Conservation (phyloP, 2,113 vertebrate genomes). For the Psettodes erumei region DNA sequence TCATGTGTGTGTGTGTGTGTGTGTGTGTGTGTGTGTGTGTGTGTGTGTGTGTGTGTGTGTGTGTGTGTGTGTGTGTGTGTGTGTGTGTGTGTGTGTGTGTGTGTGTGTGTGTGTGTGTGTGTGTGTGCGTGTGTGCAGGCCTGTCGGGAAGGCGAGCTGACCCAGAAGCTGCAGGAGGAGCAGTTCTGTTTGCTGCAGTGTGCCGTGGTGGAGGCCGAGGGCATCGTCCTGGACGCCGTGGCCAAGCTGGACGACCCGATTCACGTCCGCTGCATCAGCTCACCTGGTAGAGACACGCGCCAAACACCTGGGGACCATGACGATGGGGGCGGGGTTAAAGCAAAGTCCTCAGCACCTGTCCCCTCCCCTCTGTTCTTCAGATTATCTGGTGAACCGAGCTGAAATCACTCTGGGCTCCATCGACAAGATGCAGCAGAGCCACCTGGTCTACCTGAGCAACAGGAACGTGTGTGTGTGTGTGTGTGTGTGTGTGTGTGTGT, state of each 20-base stretch:
- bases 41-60: no score
- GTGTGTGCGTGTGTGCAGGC: slow-evolving; percentile 50
- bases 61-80: background rate
- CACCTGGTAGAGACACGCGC: no score
- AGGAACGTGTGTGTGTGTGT: slow-evolving; percentile 30
- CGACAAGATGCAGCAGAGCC: slow-evolving; percentile 85
- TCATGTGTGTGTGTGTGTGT: no score
- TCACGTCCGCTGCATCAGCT: slow-evolving; percentile 87
- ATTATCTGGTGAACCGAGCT: slow-evolving; percentile 90
- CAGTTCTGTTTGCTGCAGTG: slow-evolving; percentile 85
- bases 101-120: background rate
- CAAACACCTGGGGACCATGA: no score
- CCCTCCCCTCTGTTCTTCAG: slow-evolving; percentile 76
- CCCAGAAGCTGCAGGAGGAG: slow-evolving; percentile 79
- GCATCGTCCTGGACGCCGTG: slow-evolving; percentile 88
- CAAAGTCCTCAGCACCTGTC: no score
- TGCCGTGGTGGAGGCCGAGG: slow-evolving; percentile 83
- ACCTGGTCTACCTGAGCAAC: slow-evolving; percentile 80
- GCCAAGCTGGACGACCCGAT: slow-evolving; percentile 88
- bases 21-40: no score
- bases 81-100: background rate
- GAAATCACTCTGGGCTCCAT: slow-evolving; percentile 83
- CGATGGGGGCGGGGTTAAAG: no score
- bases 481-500: background rate
- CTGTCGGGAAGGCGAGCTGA: slow-evolving; percentile 67